Evolutionary conservation across 1,140 invertebrate genomes (phyloP), one percentile per base, ranked within the genome.

Genomic region (Phymastichus coffea): DNA sequence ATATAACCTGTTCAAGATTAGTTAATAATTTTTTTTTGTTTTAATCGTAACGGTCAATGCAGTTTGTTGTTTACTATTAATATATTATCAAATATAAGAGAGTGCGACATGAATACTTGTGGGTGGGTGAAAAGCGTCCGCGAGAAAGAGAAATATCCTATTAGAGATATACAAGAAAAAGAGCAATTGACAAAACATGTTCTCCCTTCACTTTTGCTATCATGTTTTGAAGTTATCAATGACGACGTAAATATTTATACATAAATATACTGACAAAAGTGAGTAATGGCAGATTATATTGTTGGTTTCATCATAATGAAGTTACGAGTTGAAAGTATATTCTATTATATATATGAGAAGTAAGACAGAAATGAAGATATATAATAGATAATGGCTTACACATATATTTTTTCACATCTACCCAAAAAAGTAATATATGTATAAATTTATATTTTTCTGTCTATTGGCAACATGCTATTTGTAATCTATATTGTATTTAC

Each of bases 341-440:
- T 63, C 56, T 64, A n/a, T n/a, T n/a, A n/a, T n/a, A 63, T 71
- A 63, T 61, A 66, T 62, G 51, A 57, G 55, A 19, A 20, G 6
- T n/a, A 19, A 41, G 4, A n/a, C 19, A 20, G 46, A 64, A 66
- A 49, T 64, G 43, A 66, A 35, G 63, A 59, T 59, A 64, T 25
- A 35, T 56, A 64, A 51, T 43, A 49, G 37, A 59, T 56, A 57
- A 33, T 47, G 63, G 28, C 41, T 63, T 53, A 65, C 66, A 66
- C 65, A 68, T 73, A 70, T 71, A 71, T 74, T 69, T 73, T 70
- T n/a, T 71, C 73, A 76, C 68, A 68, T 72, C 71, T 76, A 75
- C 65, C 71, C 70, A 74, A 76, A 68, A 65, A 61, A 53, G 51
- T 63, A 61, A 55, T 19, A 69, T 64, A 63, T 49, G 19, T 52